phyloP scores from a whole-genome alignment of 2,888 invertebrate species.

The Odiellus spinosus region DNA sequence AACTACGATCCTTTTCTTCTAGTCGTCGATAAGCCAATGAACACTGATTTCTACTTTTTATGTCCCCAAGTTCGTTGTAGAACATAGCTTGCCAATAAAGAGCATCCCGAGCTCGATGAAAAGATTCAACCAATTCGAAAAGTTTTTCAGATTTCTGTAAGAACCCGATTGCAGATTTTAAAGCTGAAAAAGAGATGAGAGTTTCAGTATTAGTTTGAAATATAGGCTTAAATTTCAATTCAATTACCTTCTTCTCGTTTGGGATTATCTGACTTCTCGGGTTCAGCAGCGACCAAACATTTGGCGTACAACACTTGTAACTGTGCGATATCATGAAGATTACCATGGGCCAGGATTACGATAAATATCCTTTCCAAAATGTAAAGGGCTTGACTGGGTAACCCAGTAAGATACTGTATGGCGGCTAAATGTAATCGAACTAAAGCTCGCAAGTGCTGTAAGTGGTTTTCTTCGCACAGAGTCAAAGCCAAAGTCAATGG shows the following conservation, averaged over 20 bases:
- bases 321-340: constrained; percentile 61
- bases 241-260: constrained; percentile 37
- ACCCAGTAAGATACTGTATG: constrained; percentile 52
- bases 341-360: constrained; percentile 60
- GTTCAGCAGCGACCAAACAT: constrained; percentile 47
- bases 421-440: constrained; percentile 64
- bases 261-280: constrained; percentile 25
- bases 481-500: constrained; percentile 51
- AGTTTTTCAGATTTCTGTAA: too few species aligned
- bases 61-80: too few species aligned
- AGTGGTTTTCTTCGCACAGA: constrained; percentile 52
- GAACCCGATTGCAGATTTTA: too few species aligned
- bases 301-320: constrained; percentile 58
- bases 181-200: too few species aligned
- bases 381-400: constrained; percentile 56
- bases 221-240: constrained; percentile 35
- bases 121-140: too few species aligned
- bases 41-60: too few species aligned
- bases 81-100: not conserved
- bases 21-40: too few species aligned
- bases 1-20: too few species aligned
- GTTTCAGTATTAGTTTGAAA: too few species aligned
- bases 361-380: constrained; percentile 52
- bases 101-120: not conserved
- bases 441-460: constrained; percentile 57